A percentile compares a stretch with the other conserved stretches of the same genome.
Conservation (phyloP, 2,888 invertebrate species). For the Dione juno region DNA sequence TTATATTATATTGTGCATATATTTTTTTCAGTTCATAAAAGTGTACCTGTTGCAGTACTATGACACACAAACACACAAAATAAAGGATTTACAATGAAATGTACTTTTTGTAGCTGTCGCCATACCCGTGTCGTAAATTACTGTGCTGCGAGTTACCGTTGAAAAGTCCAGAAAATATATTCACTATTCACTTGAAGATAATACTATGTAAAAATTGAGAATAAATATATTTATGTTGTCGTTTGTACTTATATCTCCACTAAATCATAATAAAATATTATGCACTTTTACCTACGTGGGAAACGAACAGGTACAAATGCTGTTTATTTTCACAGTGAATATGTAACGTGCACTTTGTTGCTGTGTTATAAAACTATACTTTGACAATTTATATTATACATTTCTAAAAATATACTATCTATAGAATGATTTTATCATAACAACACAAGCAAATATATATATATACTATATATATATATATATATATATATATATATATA, state of each 20-base stretch:
- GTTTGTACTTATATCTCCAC: background rate
- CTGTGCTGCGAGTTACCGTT: background rate
- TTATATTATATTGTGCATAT: background rate
- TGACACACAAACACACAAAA: constrained; percentile 20
- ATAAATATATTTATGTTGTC: background rate
- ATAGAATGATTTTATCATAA: too few species aligned
- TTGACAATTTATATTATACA: too few species aligned
- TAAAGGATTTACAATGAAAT: constrained; percentile 27
- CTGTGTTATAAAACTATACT: background rate
- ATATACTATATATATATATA: too few species aligned
- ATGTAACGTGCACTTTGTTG: background rate
- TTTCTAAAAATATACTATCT: too few species aligned
- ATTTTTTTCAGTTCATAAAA: constrained; percentile 12
- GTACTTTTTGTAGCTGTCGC: constrained; percentile 1
- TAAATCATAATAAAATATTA: constrained; percentile 3
- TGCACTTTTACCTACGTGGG: background rate
- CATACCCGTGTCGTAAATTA: background rate
- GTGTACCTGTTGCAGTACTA: constrained; percentile 23
- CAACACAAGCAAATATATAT: too few species aligned
- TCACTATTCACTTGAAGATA: constrained; percentile 8
- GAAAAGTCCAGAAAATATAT: constrained; percentile 15
- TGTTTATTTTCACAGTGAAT: background rate
- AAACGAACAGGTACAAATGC: background rate
- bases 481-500: too few species aligned
- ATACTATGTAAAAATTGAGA: background rate